These are phyloP conservation scores for Silurus glanis DNA, from an alignment of 2,113 vertebrate genomes.

Conservation along the genomic window DNA sequence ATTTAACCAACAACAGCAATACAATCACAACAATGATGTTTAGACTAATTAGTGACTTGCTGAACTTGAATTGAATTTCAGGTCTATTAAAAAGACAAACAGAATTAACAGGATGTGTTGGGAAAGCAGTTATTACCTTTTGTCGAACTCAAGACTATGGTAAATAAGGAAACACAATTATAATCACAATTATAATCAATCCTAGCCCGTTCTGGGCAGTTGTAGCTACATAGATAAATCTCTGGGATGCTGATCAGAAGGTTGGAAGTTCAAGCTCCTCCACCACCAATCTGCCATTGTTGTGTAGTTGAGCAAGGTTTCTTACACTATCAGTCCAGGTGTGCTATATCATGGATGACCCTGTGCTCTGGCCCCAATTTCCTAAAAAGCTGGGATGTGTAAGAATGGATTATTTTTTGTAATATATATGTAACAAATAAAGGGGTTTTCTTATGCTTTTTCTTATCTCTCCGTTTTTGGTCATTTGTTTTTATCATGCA, in stretches of 20 bases:
- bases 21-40: constrained; percentile 24
- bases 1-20: constrained; percentile 27
- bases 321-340: no score
- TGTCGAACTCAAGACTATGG: not conserved
- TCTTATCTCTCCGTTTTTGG: not conserved
- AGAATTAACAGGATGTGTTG: not conserved
- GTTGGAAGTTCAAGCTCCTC: no score
- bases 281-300: no score
- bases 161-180: not conserved
- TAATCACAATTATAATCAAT: not conserved
- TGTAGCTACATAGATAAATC: no score
- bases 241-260: no score
- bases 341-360: no score
- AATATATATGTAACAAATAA: no score
- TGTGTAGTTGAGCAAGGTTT: no score
- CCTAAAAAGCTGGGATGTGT: no score
- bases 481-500: not conserved
- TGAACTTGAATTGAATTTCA: constrained; percentile 1
- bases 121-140: constrained; percentile 1
- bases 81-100: constrained; percentile 21
- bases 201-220: not conserved
- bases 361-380: no score
- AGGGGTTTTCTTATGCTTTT: not conserved
- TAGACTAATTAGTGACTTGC: constrained; percentile 14
- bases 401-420: no score